A percentile compares a stretch with the other conserved stretches of the same genome.
phyloP scores from a whole-genome alignment of 1,140 invertebrate species.

The Neodiprion virginianus region DNA sequence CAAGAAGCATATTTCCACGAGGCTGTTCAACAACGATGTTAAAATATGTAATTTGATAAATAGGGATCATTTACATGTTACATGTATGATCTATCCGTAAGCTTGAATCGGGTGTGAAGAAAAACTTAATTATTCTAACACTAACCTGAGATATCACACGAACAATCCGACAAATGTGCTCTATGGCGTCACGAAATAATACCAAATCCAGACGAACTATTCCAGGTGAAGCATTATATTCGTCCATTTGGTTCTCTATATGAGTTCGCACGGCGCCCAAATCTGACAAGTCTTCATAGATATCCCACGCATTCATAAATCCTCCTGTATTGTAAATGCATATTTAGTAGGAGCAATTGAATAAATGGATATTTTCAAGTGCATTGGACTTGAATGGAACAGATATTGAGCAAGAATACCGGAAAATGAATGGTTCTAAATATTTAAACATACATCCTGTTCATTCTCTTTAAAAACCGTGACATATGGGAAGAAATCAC shows the following conservation, averaged over 20 bases:
- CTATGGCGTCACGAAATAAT: conserved; percentile 83
- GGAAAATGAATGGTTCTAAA: conserved; percentile 21
- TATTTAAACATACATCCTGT: too few relatives aligned
- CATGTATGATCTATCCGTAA: too few relatives aligned
- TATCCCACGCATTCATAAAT: conserved; percentile 76
- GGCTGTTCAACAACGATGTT: conserved; percentile 50
- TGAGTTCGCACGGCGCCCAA: conserved; percentile 67
- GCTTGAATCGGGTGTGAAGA: too few relatives aligned
- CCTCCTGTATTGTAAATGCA: conserved; percentile 54
- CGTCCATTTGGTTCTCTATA: conserved; percentile 73
- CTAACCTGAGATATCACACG: conserved; percentile 78
- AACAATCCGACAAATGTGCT: conserved; percentile 81
- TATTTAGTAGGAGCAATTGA: background rate
- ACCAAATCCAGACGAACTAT: conserved; percentile 81
- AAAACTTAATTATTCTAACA: background rate
- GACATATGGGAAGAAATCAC: too few relatives aligned
- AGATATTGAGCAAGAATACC: conserved; percentile 23
- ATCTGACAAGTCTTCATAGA: conserved; percentile 80
- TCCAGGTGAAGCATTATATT: conserved; percentile 80
- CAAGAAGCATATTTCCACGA: conserved; percentile 80
- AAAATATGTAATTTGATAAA: background rate
- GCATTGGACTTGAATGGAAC: conserved; percentile 16
- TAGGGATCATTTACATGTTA: too few relatives aligned
- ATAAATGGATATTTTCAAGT: conserved; percentile 20
- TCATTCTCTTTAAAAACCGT: too few relatives aligned